A percentile compares a stretch with the other conserved stretches of the same genome.
Conservation (phyloP, 2,113 vertebrate genomes). For the Paralichthys olivaceus region DNA sequence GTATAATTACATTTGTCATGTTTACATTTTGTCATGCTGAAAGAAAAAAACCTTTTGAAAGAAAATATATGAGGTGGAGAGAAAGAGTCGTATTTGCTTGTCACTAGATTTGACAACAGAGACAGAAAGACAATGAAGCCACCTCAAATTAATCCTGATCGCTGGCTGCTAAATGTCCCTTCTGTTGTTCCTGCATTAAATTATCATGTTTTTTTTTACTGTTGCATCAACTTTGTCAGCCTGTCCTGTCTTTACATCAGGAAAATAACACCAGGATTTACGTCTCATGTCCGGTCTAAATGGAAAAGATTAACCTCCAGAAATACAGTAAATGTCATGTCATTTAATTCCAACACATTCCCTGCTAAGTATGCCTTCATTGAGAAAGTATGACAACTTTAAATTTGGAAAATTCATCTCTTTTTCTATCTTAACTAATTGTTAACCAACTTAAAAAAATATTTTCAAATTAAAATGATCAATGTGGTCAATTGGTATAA, state of each 20-base stretch:
- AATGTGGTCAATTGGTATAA: background rate
- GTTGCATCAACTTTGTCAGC: slow-evolving; percentile 18
- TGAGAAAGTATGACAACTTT: rapidly evolving
- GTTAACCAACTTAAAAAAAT: too few relatives aligned
- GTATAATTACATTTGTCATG: slow-evolving; percentile 35
- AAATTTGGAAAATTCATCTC: background rate
- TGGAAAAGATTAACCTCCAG: slow-evolving; percentile 7
- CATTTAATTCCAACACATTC: slow-evolving; percentile 7
- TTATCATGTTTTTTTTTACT: slow-evolving; percentile 9
- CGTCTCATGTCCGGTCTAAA: slow-evolving; percentile 17
- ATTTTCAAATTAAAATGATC: too few relatives aligned
- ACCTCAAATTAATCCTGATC: slow-evolving; percentile 42
- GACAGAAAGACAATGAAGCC: slow-evolving; percentile 51
- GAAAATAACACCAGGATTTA: slow-evolving; percentile 26
- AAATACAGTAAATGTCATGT: slow-evolving; percentile 9
- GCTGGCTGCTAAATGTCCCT: slow-evolving; percentile 47
- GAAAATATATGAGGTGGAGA: slow-evolving; percentile 22
- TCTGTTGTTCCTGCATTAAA: slow-evolving; percentile 32
- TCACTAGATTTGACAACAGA: slow-evolving; percentile 40
- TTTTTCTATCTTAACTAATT: too few relatives aligned
- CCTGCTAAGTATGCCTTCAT: slow-evolving; percentile 28
- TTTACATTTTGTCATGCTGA: slow-evolving; percentile 41
- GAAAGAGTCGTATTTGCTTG: slow-evolving; percentile 30
- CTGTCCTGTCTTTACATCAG: slow-evolving; percentile 7
- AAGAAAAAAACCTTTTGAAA: slow-evolving; percentile 19